Base-by-base conservation (phyloP, 2,888 invertebrate genomes). In the Torymus tubicola region DNA sequence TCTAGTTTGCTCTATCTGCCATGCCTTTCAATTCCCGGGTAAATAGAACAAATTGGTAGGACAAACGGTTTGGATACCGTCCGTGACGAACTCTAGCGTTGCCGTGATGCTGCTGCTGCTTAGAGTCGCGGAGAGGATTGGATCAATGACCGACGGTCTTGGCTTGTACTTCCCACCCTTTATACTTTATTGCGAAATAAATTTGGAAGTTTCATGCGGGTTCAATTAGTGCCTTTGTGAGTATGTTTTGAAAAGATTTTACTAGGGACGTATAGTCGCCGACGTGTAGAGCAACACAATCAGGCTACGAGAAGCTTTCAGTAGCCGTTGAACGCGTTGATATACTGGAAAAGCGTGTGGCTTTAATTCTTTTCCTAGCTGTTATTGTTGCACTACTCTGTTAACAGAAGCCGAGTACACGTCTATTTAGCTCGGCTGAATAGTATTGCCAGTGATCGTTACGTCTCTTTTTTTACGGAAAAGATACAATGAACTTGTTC, bases 21-120 rank as follows among this genome's bases (percentile, higher is more conserved):
- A 14, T 78, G 31, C 71, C 57, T 63, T 78, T 65, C 64, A 64
- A 70, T 78, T 65, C 52, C 21, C 57, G 53, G 18, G 71, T 78
- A 78, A 78, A 74, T 74, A 74, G 73, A 50, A 65, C 64, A 65
- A 74, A 74, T 74, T 74, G 73, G 13, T 42, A 58, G 65, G 73
- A 65, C 67, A 76, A 69, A 75, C 13, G 24, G 31, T 73, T 18
- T 55, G 24, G n/a, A 31, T 3, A 31, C 16, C 14, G 14, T 12
- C 16, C 67, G 24, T n/a, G 67, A 42, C 24, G 42, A 42, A 53
- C 21, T 50, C 50, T 18, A 12, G 2, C 21, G 14, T 10, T 2
- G 53, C 53, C 55, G 1, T 31, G n/a, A n/a, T n/a, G n/a, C 5
- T 3, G 31, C 8, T 31, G 31, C 31, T 31, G 31, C 31, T 31